Evolutionary conservation across 2,113 vertebrate species (phyloP).

Genomic region (Aleadryas rufinucha): DNA sequence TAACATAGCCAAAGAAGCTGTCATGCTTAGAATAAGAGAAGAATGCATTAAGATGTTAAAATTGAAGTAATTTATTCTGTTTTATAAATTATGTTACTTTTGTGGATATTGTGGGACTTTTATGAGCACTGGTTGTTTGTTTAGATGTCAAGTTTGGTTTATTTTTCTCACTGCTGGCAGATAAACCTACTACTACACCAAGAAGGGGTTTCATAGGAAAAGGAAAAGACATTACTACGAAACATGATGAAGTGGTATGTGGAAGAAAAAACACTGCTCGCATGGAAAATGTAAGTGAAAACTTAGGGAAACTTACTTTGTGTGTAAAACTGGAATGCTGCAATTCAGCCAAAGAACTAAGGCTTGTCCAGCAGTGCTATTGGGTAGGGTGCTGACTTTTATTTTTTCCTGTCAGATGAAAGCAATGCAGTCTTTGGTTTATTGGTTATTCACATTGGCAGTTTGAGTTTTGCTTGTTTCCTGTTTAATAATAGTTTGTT

Average conservation of each 20-base stretch:
- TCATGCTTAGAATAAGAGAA: background rate
- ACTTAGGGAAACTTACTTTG: background rate
- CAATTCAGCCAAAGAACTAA: background rate
- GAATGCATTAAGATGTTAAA: background rate
- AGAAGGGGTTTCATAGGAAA: slow-evolving; percentile 90
- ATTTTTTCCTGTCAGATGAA: background rate
- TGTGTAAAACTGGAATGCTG: background rate
- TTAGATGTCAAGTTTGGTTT: background rate
- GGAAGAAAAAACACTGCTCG: slow-evolving; percentile 96
- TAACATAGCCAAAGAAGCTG: background rate
- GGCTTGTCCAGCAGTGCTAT: background rate
- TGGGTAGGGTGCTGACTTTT: background rate
- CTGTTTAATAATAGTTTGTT: background rate
- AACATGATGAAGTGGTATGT: slow-evolving; percentile 91
- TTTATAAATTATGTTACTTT: background rate
- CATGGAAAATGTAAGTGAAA: slow-evolving; percentile 91
- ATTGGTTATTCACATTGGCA: background rate
- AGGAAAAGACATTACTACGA: slow-evolving; percentile 97
- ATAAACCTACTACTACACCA: slow-evolving; percentile 87
- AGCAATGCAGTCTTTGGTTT: background rate
- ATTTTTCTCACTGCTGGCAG: slow-evolving; percentile 67
- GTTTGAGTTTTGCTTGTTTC: background rate
- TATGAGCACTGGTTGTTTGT: background rate
- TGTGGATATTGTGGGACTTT: background rate
- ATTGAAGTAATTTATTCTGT: background rate